These are phyloP conservation scores for Euborellia annulipes DNA, from an alignment of 1,140 invertebrate species.

Conservation along the genomic window DNA sequence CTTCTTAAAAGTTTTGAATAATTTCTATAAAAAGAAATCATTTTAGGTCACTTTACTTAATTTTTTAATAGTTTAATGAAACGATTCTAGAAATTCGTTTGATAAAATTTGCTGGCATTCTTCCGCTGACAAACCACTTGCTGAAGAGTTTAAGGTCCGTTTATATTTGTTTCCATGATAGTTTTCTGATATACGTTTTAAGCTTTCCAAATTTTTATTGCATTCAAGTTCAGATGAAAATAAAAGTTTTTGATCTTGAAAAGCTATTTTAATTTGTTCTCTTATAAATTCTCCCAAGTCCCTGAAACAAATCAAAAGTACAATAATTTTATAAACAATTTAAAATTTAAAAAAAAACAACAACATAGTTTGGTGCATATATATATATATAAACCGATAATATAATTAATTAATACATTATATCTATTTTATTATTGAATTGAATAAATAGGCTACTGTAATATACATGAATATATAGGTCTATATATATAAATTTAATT, in stretches of 20 bases:
- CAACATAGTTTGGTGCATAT: no score
- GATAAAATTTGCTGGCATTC: slow-evolving; percentile 54
- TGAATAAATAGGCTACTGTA: no score
- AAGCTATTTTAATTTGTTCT: slow-evolving; percentile 45
- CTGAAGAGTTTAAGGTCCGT: slow-evolving; percentile 35
- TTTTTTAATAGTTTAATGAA: slow-evolving; percentile 25
- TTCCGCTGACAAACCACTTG: slow-evolving; percentile 48
- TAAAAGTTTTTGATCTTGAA: slow-evolving; percentile 38
- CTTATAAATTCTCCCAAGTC: slow-evolving; percentile 61
- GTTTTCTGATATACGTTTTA: slow-evolving; percentile 53
- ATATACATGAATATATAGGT: no score
- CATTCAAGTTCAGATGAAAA: slow-evolving; percentile 39
- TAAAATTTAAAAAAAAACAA: no score
- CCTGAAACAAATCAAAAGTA: slow-evolving; percentile 34
- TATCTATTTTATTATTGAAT: no score
- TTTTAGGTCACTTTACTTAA: no score
- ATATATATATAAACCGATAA: no score
- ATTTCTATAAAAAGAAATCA: no score
- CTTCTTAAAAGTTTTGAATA: background rate
- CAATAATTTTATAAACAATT: no score
- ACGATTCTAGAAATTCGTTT: slow-evolving; percentile 47
- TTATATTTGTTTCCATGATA: slow-evolving; percentile 47
- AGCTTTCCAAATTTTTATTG: slow-evolving; percentile 42
- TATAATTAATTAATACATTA: no score
- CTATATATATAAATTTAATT: no score